These are phyloP conservation scores for Tetanocera ferruginea DNA, from an alignment of 2,888 invertebrate genomes.

Conservation along the genomic window DNA sequence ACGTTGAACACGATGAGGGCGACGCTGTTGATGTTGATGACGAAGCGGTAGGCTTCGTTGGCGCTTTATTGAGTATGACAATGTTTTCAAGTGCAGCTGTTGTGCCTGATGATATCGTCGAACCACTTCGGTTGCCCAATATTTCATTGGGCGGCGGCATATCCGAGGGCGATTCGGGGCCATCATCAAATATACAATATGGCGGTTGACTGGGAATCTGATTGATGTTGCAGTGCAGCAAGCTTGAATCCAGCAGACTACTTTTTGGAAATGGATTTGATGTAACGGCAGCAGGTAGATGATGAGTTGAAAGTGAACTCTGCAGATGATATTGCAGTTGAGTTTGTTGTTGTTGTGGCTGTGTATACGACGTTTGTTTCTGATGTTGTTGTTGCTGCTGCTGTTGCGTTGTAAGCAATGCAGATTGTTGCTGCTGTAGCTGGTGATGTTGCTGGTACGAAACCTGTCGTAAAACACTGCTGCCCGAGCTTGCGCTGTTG, in stretches of 20 bases:
- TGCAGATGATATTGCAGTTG: conserved; percentile 49
- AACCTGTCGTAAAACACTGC: conserved; percentile 52
- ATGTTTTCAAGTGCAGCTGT: conserved; percentile 49
- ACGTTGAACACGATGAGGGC: conserved; percentile 53
- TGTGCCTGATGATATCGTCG: conserved; percentile 29
- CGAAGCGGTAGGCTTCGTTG: conserved; percentile 37
- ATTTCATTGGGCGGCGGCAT: conserved; percentile 55
- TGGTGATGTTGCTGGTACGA: conserved; percentile 51
- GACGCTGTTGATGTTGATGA: conserved; percentile 44
- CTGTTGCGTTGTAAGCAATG: conserved; percentile 44
- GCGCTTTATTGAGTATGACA: conserved; percentile 52
- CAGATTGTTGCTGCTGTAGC: conserved; percentile 48
- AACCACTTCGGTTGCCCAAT: conserved; percentile 37
- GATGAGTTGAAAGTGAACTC: conserved; percentile 47
- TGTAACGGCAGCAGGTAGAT: conserved; percentile 49
- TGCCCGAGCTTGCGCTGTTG: conserved; percentile 51
- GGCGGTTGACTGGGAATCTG: conserved; percentile 69
- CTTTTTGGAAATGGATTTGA: conserved; percentile 55
- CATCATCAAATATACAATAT: conserved; percentile 69
- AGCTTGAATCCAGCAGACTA: conserved; percentile 63
- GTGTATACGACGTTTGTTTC: conserved; percentile 24
- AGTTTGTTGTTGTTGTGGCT: conserved; percentile 48
- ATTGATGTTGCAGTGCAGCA: conserved; percentile 66
- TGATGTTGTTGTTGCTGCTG: conserved; percentile 42
- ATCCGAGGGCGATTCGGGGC: conserved; percentile 64